These are phyloP conservation scores for Lamprotornis superbus DNA, from an alignment of 2,113 vertebrate genomes.

Conservation along the genomic window DNA sequence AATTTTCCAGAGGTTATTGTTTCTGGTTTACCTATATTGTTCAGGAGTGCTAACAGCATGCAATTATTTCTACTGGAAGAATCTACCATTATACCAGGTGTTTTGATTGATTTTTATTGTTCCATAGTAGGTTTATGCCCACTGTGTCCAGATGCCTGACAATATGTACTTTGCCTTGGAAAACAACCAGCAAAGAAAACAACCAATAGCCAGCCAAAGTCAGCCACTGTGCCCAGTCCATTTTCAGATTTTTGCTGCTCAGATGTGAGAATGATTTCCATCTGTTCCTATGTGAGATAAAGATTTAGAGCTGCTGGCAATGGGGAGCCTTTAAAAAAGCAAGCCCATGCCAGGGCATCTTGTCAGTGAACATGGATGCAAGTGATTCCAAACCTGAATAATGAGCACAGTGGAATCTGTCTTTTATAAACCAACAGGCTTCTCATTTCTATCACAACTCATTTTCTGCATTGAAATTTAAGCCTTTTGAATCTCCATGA, in stretches of 20 bases:
- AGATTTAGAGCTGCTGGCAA: not conserved
- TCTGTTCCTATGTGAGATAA: slow-evolving; percentile 30
- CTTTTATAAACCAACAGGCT: not conserved
- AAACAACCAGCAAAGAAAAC: slow-evolving; percentile 19
- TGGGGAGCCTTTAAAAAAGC: not conserved
- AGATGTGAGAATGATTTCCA: slow-evolving; percentile 53
- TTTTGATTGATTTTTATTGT: not conserved
- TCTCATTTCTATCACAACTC: not conserved
- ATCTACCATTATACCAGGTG: not conserved
- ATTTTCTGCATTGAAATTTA: not conserved
- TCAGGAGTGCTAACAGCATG: not conserved
- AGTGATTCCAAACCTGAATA: not conserved
- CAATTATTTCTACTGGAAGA: not conserved
- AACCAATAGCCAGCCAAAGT: slow-evolving; percentile 24
- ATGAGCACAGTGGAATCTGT: not conserved
- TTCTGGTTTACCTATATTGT: not conserved
- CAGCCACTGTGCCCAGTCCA: not conserved
- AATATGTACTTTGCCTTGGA: slow-evolving; percentile 40
- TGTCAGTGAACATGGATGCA: not conserved
- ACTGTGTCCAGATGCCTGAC: slow-evolving; percentile 17
- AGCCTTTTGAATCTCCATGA: not conserved
- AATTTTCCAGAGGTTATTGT: not conserved
- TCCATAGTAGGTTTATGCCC: not conserved
- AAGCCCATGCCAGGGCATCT: not conserved
- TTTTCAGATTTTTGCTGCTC: slow-evolving; percentile 34